Percentiles rank a stretch among this genome's conserved stretches.
Evolutionary conservation across 2,797 vertebrate genomes (phyloP).

Genomic region (Cheirogaleus major): DNA sequence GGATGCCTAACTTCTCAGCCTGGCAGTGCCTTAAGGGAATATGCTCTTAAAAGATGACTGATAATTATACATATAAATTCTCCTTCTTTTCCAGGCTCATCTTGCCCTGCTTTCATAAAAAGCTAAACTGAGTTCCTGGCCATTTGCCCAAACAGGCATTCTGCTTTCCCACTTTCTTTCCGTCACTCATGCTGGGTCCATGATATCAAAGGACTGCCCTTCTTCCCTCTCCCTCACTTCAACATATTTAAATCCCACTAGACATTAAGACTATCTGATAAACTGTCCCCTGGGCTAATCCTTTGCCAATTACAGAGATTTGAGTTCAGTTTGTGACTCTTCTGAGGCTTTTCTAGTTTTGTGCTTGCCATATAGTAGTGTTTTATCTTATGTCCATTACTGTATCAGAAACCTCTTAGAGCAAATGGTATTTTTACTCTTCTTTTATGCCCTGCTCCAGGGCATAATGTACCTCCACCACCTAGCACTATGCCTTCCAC

Average conservation of each 20-base stretch:
- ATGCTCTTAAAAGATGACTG: neutral
- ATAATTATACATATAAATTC: neutral
- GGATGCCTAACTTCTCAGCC: neutral
- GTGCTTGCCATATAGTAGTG: neutral
- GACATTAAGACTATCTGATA: neutral
- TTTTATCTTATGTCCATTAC: neutral
- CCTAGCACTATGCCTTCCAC: neutral
- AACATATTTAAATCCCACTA: neutral
- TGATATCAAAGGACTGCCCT: neutral
- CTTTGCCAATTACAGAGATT: neutral
- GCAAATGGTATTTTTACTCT: neutral
- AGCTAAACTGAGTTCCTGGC: neutral
- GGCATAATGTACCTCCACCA: neutral
- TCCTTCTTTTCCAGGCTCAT: neutral
- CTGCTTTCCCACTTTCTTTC: neutral
- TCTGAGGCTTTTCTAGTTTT: neutral
- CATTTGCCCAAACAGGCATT: neutral
- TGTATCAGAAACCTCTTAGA: neutral
- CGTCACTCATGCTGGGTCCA: neutral
- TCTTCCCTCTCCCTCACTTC: neutral
- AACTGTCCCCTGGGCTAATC: neutral
- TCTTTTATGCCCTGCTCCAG: neutral
- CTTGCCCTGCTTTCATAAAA: neutral
- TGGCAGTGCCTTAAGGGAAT: neutral
- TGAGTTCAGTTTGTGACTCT: neutral